Conservation (phyloP, 2,797 vertebrate genomes). For the Pelobates cultripes region DNA sequence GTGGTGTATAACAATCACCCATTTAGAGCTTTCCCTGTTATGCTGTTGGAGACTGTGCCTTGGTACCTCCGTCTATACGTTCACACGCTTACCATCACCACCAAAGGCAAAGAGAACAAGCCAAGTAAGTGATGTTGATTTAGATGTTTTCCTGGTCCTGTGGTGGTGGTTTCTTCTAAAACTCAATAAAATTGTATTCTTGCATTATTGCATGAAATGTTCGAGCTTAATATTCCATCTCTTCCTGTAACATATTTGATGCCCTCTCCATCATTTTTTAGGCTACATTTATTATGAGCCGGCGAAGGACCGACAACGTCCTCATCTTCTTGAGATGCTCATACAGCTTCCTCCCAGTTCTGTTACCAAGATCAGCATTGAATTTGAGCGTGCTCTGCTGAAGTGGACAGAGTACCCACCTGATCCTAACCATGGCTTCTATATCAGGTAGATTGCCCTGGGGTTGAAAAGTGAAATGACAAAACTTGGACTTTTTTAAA, state of each 20-base stretch:
- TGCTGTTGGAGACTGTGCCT: constrained; percentile 90
- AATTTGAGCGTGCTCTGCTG: constrained; percentile 93
- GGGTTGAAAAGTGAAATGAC: too few relatives aligned
- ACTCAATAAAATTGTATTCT: too few relatives aligned
- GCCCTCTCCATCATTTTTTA: constrained; percentile 54
- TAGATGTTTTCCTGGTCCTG: too few relatives aligned
- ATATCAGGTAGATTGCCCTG: constrained; percentile 78
- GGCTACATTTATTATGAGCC: constrained; percentile 97
- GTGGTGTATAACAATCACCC: constrained; percentile 92
- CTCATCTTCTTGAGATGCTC: constrained; percentile 96
- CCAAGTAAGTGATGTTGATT: constrained; percentile 81
- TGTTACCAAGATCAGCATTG: constrained; percentile 90
- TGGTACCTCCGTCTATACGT: constrained; percentile 96
- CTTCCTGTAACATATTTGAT: too few relatives aligned
- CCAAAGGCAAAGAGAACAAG: constrained; percentile 90
- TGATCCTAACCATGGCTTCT: constrained; percentile 96
- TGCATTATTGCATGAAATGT: too few relatives aligned
- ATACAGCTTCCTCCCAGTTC: constrained; percentile 94
- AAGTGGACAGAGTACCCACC: constrained; percentile 98
- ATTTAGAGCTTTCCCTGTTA: constrained; percentile 88
- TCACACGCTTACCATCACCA: constrained; percentile 91
- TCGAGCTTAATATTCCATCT: too few relatives aligned
- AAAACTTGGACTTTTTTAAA: too few relatives aligned
- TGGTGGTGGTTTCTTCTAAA: too few relatives aligned
- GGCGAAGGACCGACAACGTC: constrained; percentile 87